Conservation (phyloP, 2,797 vertebrate species). For the Malurus splendens region DNA sequence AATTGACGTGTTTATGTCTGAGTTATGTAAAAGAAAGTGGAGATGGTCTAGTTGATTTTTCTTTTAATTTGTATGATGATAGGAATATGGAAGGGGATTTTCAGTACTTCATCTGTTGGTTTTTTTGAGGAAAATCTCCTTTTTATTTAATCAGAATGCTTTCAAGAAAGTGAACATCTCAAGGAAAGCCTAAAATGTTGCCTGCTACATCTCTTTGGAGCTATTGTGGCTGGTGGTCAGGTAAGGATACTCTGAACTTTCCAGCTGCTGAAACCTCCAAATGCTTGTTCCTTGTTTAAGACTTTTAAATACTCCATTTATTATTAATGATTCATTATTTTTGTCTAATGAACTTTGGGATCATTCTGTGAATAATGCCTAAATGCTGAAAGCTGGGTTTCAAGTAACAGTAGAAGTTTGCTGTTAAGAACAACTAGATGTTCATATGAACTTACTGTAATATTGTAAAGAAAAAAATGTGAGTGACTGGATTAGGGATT, state of each 20-base stretch:
- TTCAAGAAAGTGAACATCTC: conserved; percentile 97
- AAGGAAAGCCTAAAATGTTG: conserved; percentile 97
- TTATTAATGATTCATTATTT: not conserved
- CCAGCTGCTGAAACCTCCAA: not conserved
- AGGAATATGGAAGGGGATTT: not conserved
- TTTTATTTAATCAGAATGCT: conserved; percentile 82
- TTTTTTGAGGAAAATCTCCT: not conserved
- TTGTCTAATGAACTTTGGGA: not conserved
- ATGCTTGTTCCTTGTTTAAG: not conserved
- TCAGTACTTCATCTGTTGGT: not conserved
- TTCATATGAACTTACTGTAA: not conserved
- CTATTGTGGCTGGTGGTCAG: conserved; percentile 92
- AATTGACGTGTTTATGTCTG: not conserved
- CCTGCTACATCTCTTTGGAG: conserved; percentile 92
- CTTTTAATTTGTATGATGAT: not conserved
- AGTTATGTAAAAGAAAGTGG: not conserved
- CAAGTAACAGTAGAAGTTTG: not conserved
- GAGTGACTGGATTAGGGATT: not conserved
- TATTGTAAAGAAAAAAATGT: not conserved
- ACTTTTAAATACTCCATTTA: not conserved
- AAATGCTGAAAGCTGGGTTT: not conserved
- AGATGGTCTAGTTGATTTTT: not conserved
- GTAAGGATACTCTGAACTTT: conserved; percentile 64
- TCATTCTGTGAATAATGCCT: not conserved
- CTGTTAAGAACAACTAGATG: not conserved